These are phyloP conservation scores for Campylomormyrus tamandua DNA, from an alignment of 2,113 vertebrate species.

Conservation along the genomic window DNA sequence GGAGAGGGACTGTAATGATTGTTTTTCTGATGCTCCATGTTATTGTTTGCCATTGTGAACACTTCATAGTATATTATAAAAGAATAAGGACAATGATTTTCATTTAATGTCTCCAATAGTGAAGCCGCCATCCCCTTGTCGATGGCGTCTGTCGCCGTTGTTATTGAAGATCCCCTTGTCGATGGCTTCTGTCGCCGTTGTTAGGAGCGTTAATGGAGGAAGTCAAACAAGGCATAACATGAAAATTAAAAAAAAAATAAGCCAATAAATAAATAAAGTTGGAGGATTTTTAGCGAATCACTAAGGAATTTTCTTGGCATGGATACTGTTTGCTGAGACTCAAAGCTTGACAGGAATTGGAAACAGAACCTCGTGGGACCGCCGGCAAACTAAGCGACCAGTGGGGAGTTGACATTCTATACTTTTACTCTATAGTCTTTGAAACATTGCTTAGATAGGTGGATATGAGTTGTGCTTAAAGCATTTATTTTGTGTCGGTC, in stretches of 20 bases:
- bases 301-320: constrained; percentile 7
- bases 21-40: not conserved
- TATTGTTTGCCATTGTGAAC: not conserved
- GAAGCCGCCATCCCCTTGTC: not conserved
- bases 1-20: not conserved
- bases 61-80: not conserved
- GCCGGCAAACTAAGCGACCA: constrained; percentile 6
- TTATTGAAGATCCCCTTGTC: not conserved
- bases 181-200: not conserved
- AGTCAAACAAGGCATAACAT: not conserved
- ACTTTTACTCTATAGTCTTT: constrained; percentile 15
- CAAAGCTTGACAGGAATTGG: constrained; percentile 15
- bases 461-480: constrained; percentile 24
- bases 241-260: not conserved
- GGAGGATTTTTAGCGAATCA: not conserved
- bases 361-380: constrained; percentile 9
- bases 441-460: constrained; percentile 24
- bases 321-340: constrained; percentile 7
- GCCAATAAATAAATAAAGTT: not conserved
- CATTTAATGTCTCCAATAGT: not conserved
- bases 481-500: constrained; percentile 25
- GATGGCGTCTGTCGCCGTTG: not conserved
- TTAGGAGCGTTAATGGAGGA: not conserved
- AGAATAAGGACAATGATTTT: not conserved
- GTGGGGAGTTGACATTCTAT: constrained; percentile 19